phyloP scores from a whole-genome alignment of 1,140 invertebrate species.

The Plutomurus gul region DNA sequence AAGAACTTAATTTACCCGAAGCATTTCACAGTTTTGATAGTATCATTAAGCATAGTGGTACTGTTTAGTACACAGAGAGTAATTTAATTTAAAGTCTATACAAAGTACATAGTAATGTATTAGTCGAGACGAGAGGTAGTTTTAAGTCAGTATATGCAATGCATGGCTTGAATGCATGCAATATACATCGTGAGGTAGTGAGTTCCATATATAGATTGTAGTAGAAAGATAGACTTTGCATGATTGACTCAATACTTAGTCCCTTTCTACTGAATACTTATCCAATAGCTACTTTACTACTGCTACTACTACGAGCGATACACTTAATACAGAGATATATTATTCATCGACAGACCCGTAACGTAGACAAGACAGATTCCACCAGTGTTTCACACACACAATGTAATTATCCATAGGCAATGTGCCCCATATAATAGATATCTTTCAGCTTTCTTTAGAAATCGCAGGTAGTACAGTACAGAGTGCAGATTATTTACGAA shows the following conservation, averaged over 20 bases:
- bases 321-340: too few species aligned
- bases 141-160: neutral
- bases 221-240: neutral
- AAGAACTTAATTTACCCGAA: constrained; percentile 8
- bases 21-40: constrained; percentile 3
- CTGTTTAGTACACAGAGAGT: neutral
- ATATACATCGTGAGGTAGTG: constrained; percentile 12
- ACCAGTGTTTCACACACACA: too few species aligned
- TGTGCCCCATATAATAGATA: too few species aligned
- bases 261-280: neutral
- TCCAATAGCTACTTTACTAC: too few species aligned
- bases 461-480: too few species aligned
- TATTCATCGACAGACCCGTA: too few species aligned
- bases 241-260: neutral
- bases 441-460: too few species aligned
- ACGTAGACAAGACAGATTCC: too few species aligned
- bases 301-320: too few species aligned
- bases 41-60: neutral
- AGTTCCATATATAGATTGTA: constrained; percentile 1
- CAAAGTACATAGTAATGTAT: neutral
- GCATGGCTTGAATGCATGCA: neutral
- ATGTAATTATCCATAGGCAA: too few species aligned
- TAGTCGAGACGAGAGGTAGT: neutral
- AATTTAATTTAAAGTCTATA: neutral
- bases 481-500: too few species aligned